A percentile compares a stretch with the other conserved stretches of the same genome.
Conservation (phyloP, 2,888 invertebrate species). For the Clostera curtula region DNA sequence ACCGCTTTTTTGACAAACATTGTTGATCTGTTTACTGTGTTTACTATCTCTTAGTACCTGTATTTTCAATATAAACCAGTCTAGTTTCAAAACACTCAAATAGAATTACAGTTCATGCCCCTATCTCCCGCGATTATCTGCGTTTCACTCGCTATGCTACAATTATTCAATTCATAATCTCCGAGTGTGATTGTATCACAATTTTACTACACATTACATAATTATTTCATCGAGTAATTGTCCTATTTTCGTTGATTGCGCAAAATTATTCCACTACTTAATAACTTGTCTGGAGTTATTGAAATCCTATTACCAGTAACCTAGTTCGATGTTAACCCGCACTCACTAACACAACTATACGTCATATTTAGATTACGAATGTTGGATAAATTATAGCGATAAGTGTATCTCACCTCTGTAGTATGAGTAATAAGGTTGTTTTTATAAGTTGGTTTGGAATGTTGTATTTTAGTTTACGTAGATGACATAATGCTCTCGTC, state of each 20-base stretch:
- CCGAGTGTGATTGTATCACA: constrained; percentile 8
- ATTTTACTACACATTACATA: constrained; percentile 3
- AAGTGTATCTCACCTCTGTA: constrained; percentile 6
- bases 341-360: constrained; percentile 12
- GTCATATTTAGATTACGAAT: constrained; percentile 17
- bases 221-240: constrained; percentile 12
- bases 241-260: constrained; percentile 11
- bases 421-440: constrained; percentile 4
- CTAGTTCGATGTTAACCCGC: constrained; percentile 13
- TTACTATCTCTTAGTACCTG: constrained; percentile 2
- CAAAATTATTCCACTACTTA: constrained; percentile 10
- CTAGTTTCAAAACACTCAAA: constrained; percentile 2
- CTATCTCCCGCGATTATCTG: constrained; percentile 8
- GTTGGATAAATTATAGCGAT: constrained; percentile 16
- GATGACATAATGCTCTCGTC: constrained; percentile 21
- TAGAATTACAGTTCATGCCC: constrained; percentile 1
- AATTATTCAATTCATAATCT: constrained; percentile 5
- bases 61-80: neutral
- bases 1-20: constrained; percentile 3
- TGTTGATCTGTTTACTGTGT: constrained; percentile 4
- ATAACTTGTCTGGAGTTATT: constrained; percentile 14
- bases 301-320: constrained; percentile 19
- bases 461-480: constrained; percentile 9
- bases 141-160: constrained; percentile 7
- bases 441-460: constrained; percentile 4